A percentile compares a stretch with the other conserved stretches of the same genome.
phyloP scores from a whole-genome alignment of 2,888 invertebrate genomes.

The Erebia aethiops region DNA sequence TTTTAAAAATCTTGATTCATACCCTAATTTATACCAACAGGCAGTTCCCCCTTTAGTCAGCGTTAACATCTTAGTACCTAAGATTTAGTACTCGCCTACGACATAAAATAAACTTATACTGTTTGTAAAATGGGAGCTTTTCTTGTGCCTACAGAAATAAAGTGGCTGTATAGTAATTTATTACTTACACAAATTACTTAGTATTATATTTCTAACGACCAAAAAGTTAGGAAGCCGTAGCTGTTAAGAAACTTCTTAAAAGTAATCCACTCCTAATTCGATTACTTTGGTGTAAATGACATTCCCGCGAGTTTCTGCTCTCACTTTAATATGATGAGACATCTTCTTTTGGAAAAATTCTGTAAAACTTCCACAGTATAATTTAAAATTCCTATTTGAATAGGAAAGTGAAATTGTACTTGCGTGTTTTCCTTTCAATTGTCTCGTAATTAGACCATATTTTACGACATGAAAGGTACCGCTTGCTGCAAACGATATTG shows the following conservation, averaged over 20 bases:
- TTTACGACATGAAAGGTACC: no score
- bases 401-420: background rate
- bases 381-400: background rate
- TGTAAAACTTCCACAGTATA: background rate
- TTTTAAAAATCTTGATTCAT: no score
- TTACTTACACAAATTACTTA: background rate
- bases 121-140: background rate
- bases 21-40: no score
- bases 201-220: background rate
- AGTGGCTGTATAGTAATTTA: background rate
- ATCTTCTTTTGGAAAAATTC: background rate
- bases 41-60: no score
- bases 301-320: background rate
- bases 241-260: slow-evolving; percentile 7
- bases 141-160: background rate
- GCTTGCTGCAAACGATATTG: no score
- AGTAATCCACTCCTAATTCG: slow-evolving; percentile 1
- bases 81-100: no score
- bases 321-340: background rate
- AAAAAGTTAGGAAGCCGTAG: background rate
- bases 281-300: background rate
- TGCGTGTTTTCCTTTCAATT: no score
- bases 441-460: no score
- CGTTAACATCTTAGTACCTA: no score
- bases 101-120: no score